These are phyloP conservation scores for Neolamprologus tretocephalus DNA, from an alignment of 2,113 vertebrate genomes.

Conservation along the genomic window DNA sequence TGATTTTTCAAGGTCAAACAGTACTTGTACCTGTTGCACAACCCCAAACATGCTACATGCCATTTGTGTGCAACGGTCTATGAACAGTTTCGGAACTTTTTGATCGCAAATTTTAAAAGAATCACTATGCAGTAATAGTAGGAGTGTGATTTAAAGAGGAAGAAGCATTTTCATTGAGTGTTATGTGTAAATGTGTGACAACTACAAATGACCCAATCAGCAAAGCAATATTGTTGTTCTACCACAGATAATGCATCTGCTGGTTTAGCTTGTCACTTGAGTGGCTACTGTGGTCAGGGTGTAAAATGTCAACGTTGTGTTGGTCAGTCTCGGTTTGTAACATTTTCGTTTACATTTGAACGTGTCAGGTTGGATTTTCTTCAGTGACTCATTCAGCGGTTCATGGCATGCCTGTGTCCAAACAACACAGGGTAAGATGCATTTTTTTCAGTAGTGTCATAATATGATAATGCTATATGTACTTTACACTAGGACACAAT, in stretches of 20 bases:
- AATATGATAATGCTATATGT: conserved; percentile 31
- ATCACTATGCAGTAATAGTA: neutral
- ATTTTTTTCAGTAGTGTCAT: conserved; percentile 2
- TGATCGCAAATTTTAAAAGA: neutral
- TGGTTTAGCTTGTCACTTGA: neutral
- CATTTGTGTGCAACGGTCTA: neutral
- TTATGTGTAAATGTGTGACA: neutral
- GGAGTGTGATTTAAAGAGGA: neutral
- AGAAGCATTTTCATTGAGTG: neutral
- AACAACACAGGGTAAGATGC: conserved; percentile 9
- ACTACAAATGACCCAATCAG: neutral
- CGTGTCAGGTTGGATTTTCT: neutral
- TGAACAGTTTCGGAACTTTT: neutral
- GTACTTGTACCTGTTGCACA: neutral
- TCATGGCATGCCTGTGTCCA: neutral
- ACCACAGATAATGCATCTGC: neutral
- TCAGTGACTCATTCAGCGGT: neutral
- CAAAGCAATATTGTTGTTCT: neutral
- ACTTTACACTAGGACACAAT: neutral
- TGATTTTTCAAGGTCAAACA: neutral
- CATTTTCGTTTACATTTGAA: conserved; percentile 11
- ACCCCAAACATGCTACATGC: neutral
- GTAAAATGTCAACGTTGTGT: neutral
- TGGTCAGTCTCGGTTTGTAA: neutral
- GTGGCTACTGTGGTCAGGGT: neutral